Base-by-base conservation (phyloP, 2,888 invertebrate species). In the Iphiclides podalirius region DNA sequence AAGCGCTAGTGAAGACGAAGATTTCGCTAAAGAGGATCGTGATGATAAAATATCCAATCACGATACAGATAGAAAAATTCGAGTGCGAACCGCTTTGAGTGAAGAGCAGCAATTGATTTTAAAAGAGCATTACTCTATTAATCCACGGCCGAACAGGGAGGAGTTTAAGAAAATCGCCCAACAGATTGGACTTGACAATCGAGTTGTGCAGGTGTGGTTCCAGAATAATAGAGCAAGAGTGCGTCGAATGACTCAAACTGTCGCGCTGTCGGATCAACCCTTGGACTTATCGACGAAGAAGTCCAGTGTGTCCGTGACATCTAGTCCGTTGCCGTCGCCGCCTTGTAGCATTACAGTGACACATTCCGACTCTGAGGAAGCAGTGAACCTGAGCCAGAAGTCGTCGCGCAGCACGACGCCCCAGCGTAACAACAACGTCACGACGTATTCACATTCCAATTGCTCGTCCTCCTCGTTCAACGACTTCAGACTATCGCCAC, bases 181-280 rank as follows among this genome's bases (percentile, higher is more conserved):
- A 13, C 90, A 90, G 52, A 90, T 94, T 34, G 93, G 93, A 44
- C 92, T 94, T 63, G 94, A 94, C 47, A 93, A 94, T 34, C 89
- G 96, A 49, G 95, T 96, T 1, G 95, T 95, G 2, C 94, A 98
- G 89, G 98, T 98, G 4, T 98, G 98, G 98, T 98, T 98, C 75
- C 98, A 98, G 86, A 98, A 98, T 77, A 96, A 96, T 58, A 91
- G 98, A 57, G 98, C 98, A 0, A 91, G 97, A 44, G 96, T 96
- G 69, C 92, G 97, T 38, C 91, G 96, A 60, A 77, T 92, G 80
- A 90, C 90, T 28, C 89, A 81, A 54, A 70, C 70, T 2, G 58
- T 75, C 16, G 66, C 75, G 1, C 65, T 72, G 37, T 72, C 83
- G 2, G 96, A 96, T 65, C 95, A 97, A 72, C 98, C 98, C 0